These are phyloP conservation scores for Notothenia coriiceps DNA, from an alignment of 2,113 vertebrate species.

Conservation along the genomic window DNA sequence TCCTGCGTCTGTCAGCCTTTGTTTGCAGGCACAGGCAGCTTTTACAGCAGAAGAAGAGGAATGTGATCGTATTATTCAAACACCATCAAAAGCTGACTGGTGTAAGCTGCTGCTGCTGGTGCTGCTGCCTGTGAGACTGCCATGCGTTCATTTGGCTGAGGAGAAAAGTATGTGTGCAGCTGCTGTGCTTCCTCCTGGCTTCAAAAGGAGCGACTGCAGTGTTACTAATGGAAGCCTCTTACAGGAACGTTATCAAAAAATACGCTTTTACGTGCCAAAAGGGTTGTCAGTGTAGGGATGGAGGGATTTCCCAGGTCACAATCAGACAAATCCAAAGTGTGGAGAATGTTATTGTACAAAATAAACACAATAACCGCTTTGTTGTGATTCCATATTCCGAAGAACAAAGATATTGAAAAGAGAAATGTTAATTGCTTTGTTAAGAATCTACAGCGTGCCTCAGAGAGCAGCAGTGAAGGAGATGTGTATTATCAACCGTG, in stretches of 20 bases:
- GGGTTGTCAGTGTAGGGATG: neutral
- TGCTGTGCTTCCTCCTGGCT: slow-evolving; percentile 47
- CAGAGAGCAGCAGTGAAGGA: neutral
- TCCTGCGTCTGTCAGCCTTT: slow-evolving; percentile 17
- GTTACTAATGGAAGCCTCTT: slow-evolving; percentile 69
- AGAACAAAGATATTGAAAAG: slow-evolving; percentile 1
- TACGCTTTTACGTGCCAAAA: slow-evolving; percentile 1
- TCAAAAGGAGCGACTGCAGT: slow-evolving; percentile 49
- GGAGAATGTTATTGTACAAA: slow-evolving; percentile 18
- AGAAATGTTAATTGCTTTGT: neutral
- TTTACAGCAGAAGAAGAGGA: slow-evolving; percentile 12
- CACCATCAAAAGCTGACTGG: slow-evolving; percentile 35
- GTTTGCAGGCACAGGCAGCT: neutral
- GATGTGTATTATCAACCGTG: slow-evolving; percentile 2
- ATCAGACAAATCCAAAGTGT: slow-evolving; percentile 23
- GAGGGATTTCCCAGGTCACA: slow-evolving; percentile 6
- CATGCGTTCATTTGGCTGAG: slow-evolving; percentile 16
- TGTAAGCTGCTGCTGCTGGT: neutral
- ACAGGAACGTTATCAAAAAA: slow-evolving; percentile 16
- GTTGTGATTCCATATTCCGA: slow-evolving; percentile 1
- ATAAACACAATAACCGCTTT: slow-evolving; percentile 2
- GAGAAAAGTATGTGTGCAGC: slow-evolving; percentile 30
- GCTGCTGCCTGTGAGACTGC: slow-evolving; percentile 16
- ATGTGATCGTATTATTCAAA: slow-evolving; percentile 9
- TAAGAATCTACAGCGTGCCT: neutral